Evolutionary conservation across 2,888 invertebrate genomes (phyloP).

Genomic region (Callinectes sapidus): DNA sequence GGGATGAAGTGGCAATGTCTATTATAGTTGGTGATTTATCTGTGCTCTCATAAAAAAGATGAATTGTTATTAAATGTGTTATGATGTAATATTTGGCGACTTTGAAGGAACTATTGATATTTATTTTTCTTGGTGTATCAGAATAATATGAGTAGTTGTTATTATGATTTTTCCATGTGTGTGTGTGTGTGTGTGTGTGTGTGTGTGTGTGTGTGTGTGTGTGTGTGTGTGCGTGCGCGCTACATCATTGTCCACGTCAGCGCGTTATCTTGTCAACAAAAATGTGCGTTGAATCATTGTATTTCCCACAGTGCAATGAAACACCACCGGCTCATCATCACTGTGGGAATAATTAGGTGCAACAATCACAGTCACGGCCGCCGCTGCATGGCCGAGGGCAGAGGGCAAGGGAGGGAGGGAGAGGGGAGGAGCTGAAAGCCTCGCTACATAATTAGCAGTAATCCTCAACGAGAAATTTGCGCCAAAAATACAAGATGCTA

Average conservation of each 20-base stretch:
- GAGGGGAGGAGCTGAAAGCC: neutral
- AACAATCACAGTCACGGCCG: neutral
- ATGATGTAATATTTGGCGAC: too few species aligned
- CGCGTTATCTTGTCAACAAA: neutral
- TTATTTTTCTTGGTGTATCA: too few species aligned
- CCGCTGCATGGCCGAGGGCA: too few species aligned
- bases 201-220: neutral
- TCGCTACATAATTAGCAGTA: neutral
- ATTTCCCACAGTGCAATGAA: neutral
- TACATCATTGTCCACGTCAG: neutral
- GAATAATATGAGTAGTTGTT: too few species aligned
- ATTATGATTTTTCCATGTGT: neutral
- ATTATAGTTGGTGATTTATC: too few species aligned
- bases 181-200: neutral
- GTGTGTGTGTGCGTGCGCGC: neutral
- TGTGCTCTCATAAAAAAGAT: too few species aligned
- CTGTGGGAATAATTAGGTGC: neutral
- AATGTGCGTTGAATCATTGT: neutral
- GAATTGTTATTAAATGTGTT: too few species aligned
- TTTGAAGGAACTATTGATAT: too few species aligned
- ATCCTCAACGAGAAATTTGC: slow-evolving; percentile 5
- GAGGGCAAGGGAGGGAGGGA: neutral
- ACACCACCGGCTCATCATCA: neutral
- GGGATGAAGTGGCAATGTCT: too few species aligned
- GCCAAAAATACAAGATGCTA: neutral